A percentile compares a stretch with the other conserved stretches of the same genome.
These are phyloP conservation scores for Clarias magur DNA, from an alignment of 2,113 vertebrate genomes.

Conservation along the genomic window DNA sequence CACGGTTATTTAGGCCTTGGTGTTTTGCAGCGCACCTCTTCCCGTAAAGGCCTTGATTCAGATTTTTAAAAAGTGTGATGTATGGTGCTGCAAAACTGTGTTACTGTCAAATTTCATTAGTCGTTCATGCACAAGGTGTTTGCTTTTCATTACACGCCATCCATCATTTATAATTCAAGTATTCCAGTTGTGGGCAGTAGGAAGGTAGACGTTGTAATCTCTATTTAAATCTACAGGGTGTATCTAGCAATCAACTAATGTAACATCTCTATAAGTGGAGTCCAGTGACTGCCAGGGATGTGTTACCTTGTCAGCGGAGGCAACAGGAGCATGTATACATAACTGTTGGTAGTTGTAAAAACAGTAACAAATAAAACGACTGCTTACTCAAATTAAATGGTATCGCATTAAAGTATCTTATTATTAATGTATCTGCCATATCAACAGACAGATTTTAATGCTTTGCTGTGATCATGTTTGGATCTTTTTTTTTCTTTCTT, in stretches of 20 bases:
- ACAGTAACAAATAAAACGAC: neutral
- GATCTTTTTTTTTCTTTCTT: neutral
- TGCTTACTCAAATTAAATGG: neutral
- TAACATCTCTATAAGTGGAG: neutral
- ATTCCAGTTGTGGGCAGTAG: neutral
- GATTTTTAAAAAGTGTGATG: neutral
- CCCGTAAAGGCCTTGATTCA: neutral
- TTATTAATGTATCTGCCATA: neutral
- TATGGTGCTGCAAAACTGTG: neutral
- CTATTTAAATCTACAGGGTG: neutral
- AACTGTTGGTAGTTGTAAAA: neutral
- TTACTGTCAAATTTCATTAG: slow-evolving; percentile 6
- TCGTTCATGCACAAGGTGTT: neutral
- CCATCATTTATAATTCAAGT: neutral
- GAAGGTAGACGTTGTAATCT: neutral
- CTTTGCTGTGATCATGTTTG: neutral
- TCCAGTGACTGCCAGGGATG: neutral
- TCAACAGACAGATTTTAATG: neutral
- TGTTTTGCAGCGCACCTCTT: neutral
- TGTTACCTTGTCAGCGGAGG: neutral
- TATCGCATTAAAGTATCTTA: neutral
- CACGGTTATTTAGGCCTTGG: neutral
- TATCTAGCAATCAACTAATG: neutral
- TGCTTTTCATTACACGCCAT: slow-evolving; percentile 3
- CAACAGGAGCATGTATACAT: neutral